Conservation (phyloP, 1,140 invertebrate genomes). For the Ceratina australensis region DNA sequence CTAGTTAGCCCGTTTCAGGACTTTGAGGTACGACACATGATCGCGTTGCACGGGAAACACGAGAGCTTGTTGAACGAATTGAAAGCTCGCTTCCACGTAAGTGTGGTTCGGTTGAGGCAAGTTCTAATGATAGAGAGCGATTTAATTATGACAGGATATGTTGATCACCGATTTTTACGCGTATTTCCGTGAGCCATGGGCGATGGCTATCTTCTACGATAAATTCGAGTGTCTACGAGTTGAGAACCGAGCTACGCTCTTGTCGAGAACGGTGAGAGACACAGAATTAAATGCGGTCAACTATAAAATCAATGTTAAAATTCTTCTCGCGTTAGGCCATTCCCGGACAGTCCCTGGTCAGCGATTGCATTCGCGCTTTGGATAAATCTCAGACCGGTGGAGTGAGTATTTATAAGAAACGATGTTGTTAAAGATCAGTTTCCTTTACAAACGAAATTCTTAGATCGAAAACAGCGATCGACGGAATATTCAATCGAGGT, state of each 20-base stretch:
- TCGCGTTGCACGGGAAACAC: conserved; percentile 82
- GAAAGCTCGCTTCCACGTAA: conserved; percentile 79
- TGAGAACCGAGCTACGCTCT: conserved; percentile 57
- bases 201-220: conserved; percentile 81
- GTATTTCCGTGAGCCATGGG: conserved; percentile 83
- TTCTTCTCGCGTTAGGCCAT: conserved; percentile 31
- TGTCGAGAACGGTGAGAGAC: conserved; percentile 46
- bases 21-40: conserved; percentile 79
- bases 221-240: conserved; percentile 78
- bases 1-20: conserved; percentile 62
- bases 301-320: neutral
- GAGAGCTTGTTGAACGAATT: conserved; percentile 83
- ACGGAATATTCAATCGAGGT: conserved; percentile 43
- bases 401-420: conserved; percentile 39
- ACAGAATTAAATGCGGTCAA: too few species aligned
- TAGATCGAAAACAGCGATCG: conserved; percentile 52
- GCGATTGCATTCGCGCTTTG: conserved; percentile 44
- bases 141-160: conserved; percentile 45
- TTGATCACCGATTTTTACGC: conserved; percentile 82
- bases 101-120: neutral
- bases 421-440: too few species aligned
- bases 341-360: conserved; percentile 33
- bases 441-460: neutral
- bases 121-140: neutral
- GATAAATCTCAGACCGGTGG: conserved; percentile 36